Evolutionary conservation across 2,797 vertebrate species (phyloP).

Genomic region (Acridotheres tristis): DNA sequence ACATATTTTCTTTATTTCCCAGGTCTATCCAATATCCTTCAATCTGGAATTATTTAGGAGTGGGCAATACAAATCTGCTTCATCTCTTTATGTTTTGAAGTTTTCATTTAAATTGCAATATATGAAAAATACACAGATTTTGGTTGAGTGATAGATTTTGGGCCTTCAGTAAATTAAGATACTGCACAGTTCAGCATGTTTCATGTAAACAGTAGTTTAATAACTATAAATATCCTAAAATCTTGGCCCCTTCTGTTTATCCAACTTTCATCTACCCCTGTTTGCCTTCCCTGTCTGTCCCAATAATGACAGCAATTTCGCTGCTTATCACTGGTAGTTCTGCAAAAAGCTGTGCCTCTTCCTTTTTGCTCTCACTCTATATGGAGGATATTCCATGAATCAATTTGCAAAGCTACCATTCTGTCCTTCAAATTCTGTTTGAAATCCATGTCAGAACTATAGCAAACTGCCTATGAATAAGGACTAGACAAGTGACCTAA

Average conservation of each 20-base stretch:
- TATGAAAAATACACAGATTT: slow-evolving; percentile 6
- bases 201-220: background rate
- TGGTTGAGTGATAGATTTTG: slow-evolving; percentile 5
- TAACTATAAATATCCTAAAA: background rate
- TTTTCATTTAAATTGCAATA: slow-evolving; percentile 44
- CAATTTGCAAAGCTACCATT: background rate
- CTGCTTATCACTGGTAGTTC: background rate
- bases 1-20: slow-evolving; percentile 39
- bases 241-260: background rate
- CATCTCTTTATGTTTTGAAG: slow-evolving; percentile 24
- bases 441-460: background rate
- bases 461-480: background rate
- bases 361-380: background rate
- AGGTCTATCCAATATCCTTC: slow-evolving; percentile 20
- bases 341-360: background rate
- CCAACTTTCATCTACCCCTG: background rate
- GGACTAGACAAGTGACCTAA: background rate
- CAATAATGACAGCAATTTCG: background rate
- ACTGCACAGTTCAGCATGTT: background rate
- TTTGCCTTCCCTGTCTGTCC: background rate
- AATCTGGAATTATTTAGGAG: slow-evolving; percentile 26
- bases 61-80: slow-evolving; percentile 7
- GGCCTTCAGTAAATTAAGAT: background rate
- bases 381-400: background rate
- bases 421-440: background rate